These are phyloP conservation scores for Ochropacha duplaris DNA, from an alignment of 2,888 invertebrate species.

Conservation along the genomic window DNA sequence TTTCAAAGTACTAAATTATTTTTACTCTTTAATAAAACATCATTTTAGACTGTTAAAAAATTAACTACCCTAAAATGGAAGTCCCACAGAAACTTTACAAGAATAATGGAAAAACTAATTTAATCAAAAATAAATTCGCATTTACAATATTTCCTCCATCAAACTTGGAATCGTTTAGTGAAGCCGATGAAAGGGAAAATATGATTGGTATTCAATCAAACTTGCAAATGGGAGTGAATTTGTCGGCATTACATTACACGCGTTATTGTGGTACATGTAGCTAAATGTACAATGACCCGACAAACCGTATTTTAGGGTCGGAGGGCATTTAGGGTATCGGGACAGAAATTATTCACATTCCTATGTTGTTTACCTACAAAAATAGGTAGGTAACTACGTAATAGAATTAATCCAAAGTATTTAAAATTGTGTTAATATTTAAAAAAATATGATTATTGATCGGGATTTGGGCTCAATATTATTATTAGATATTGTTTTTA, in stretches of 20 bases:
- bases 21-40: too few species aligned
- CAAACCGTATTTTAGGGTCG: conserved; percentile 10
- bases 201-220: conserved; percentile 19
- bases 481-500: too few species aligned
- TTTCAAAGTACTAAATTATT: too few species aligned
- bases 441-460: too few species aligned
- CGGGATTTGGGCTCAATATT: too few species aligned
- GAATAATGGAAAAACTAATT: background rate
- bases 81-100: background rate
- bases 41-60: background rate
- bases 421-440: background rate
- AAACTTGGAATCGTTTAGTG: conserved; percentile 18
- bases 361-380: background rate
- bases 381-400: too few species aligned
- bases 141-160: conserved; percentile 16
- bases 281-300: conserved; percentile 20
- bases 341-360: background rate
- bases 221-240: conserved; percentile 20
- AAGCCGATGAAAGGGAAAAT: conserved; percentile 21
- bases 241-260: conserved; percentile 27
- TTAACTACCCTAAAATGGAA: background rate
- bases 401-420: background rate
- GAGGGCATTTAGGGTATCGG: background rate
- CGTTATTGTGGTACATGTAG: conserved; percentile 15
- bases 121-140: conserved; percentile 13